A percentile compares a stretch with the other conserved stretches of the same genome.
phyloP scores from a whole-genome alignment of 2,888 invertebrate genomes.

The Phaedon cochleariae region DNA sequence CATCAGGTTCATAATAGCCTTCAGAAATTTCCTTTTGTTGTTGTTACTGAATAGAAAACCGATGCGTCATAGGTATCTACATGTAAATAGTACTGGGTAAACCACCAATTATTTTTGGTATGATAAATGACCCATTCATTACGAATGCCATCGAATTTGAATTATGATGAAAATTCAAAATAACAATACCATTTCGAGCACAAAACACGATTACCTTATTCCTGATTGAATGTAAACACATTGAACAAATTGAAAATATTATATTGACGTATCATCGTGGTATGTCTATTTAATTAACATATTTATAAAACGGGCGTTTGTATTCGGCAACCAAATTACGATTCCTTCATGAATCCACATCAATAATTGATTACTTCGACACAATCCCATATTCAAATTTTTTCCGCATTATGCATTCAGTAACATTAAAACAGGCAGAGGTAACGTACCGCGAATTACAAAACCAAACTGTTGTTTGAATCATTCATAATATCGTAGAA shows the following conservation, averaged over 20 bases:
- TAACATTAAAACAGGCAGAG: neutral
- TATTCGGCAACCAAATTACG: neutral
- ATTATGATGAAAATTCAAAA: neutral
- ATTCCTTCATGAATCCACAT: neutral
- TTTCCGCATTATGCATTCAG: neutral
- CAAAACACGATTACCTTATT: constrained; percentile 1
- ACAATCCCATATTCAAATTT: neutral
- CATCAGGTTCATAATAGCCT: neutral
- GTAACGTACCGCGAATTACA: neutral
- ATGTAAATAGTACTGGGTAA: neutral
- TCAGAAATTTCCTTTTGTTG: neutral
- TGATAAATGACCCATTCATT: neutral
- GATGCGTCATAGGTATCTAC: neutral
- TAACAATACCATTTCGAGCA: neutral
- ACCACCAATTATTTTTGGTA: neutral
- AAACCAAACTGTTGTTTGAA: neutral
- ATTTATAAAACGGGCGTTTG: neutral
- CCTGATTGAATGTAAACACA: neutral
- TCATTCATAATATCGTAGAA: neutral
- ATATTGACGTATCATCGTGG: neutral
- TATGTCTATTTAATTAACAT: neutral
- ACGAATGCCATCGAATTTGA: neutral
- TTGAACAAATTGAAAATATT: neutral
- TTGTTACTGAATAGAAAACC: neutral
- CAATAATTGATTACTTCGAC: neutral